Base-by-base conservation (phyloP, 1,140 invertebrate genomes). In the Cherax quadricarinatus region DNA sequence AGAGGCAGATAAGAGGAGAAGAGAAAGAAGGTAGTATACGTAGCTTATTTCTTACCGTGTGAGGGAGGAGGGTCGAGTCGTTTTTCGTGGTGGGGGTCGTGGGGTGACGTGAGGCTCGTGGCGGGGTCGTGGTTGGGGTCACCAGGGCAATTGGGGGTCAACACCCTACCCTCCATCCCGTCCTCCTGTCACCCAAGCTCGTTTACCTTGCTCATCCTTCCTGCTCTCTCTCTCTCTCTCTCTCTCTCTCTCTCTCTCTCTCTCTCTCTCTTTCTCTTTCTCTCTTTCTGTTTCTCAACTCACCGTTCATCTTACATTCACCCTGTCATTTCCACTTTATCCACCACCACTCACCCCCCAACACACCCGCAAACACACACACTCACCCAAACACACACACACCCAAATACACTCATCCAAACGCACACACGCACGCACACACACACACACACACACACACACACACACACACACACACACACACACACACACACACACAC, bases 81-180 rank as follows among this genome's bases (percentile, higher is more conserved):
- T 86, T 75, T 75, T 75, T 86, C 85, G 75, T 86, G 66, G 7
- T 18, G 41, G 85, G 62, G 85, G 84, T 86, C 84, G 84, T 41
- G 49, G 66, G 85, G 85, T 73, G 85, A 75, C 66, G 49, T n/a
- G 41, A 18, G 85, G 85, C 85, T 75, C 66, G 66, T 41, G 30
- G 30, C 30, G 30, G 30, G 30, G 30, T 86, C 66, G 10, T 41
- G n/a, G 70, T 66, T 48, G 60, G 66, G 85, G 70, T 86, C 70
- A 70, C 60, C n/a, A 70, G 83, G 83, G 66, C 57, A 85, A 70
- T 57, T 81, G 80, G 53, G 80, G 53, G 48, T 81, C 80, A 53
- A 9, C 48, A 51, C 24, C 53, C 53, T n/a, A 21, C 41, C 48
- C 30, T 24, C 48, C 16, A 10, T 60, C 1, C 57, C 57, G 30